Evolutionary conservation across 2,888 invertebrate species (phyloP), one percentile per base, ranked within the genome.

Genomic region (Chrysina gloriosa): DNA sequence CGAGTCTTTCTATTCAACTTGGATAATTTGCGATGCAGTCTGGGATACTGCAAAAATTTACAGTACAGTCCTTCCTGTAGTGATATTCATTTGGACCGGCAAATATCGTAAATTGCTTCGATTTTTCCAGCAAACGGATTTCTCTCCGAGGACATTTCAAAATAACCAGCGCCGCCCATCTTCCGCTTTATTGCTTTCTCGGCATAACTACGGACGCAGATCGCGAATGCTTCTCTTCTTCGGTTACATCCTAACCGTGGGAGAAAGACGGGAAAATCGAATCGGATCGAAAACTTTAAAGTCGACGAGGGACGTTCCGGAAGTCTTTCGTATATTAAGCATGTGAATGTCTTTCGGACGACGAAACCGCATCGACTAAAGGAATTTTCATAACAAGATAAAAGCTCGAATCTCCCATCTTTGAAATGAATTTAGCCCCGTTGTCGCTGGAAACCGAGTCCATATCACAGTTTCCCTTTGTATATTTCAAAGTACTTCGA

Each of bases 361-460:
- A 9, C 4, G 25, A 23, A 48, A n/a, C 21, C 48, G 14, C 48
- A 50, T 27, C 27, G 48, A 50, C 48, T 3, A 7, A 6, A 25
- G n/a, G 48, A 50, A 50, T 50, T 50, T 50, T 50, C 48, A 50
- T 50, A 50, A 50, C 48, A 50, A 50, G 48, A 50, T 50, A 50
- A 50, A 14, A 27, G 27, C 14, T 27, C 25, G 27, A 50, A 50
- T 50, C 48, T 27, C 4, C 5, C n/a, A 27, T 50, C 14, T 23
- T 14, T 7, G 48, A 50, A 50, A 14, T 19, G 16, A 19, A 19
- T 16, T 42, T 42, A 50, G 19, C 14, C 11, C 11, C 11, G 34
- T n/a, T 34, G 34, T 34, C 25, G 2, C 11, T 11, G 48, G 48
- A 27, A 27, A 27, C 25, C 1, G 4, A 16, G 36, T 36, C 14